phyloP scores from a whole-genome alignment of 2,797 vertebrate species.

The Aplochiton taeniatus region DNA sequence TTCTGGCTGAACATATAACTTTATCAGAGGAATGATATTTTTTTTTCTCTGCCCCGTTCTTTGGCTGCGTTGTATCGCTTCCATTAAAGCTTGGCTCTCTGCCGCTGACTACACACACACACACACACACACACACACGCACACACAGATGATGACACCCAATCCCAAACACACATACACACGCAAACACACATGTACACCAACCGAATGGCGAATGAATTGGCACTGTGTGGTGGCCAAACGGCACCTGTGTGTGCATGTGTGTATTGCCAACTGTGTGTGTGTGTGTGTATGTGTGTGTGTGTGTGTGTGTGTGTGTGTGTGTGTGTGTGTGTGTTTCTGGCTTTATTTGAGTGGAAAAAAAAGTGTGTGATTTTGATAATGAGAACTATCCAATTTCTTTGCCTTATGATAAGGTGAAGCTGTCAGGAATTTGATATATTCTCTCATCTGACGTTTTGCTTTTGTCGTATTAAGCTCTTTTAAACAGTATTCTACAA shows the following conservation, averaged over 20 bases:
- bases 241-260: constrained; percentile 57
- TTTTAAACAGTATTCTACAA: no score
- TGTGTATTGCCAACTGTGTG: constrained; percentile 33
- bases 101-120: constrained; percentile 78
- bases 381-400: background rate
- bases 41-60: constrained; percentile 78
- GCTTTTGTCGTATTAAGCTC: no score
- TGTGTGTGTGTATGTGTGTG: constrained; percentile 22
- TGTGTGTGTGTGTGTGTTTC: background rate
- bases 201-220: constrained; percentile 87
- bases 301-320: constrained; percentile 30
- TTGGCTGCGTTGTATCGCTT: constrained; percentile 98
- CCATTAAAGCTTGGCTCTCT: constrained; percentile 98
- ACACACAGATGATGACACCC: no score
- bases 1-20: constrained; percentile 99
- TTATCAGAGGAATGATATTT: constrained; percentile 99
- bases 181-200: constrained; percentile 69
- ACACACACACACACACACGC: no score
- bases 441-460: no score
- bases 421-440: no score
- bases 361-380: background rate
- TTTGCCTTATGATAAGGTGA: background rate
- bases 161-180: no score
- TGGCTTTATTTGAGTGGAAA: background rate
- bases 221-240: constrained; percentile 87